Evolutionary conservation across 2,888 invertebrate species (phyloP).

Genomic region (Pseudoips prasinana): DNA sequence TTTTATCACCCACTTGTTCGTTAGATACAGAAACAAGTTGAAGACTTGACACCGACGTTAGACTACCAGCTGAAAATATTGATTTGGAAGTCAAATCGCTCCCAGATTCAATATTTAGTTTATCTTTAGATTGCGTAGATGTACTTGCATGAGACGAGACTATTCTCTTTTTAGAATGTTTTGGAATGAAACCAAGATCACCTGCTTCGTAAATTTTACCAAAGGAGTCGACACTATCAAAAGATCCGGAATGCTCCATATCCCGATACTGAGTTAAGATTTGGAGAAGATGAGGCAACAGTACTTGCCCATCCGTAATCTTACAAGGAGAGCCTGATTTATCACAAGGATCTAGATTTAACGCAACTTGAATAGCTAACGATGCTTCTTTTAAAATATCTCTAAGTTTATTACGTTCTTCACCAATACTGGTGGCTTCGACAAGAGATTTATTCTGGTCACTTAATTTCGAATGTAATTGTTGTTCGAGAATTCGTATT

Average conservation of each 20-base stretch:
- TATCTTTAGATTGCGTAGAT: no score
- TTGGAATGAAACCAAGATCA: conserved; percentile 85
- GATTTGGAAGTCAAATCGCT: no score
- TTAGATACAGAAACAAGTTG: background rate
- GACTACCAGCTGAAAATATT: no score
- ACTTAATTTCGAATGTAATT: conserved; percentile 74
- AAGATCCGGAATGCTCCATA: conserved; percentile 59
- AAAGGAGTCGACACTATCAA: conserved; percentile 72
- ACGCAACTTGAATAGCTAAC: conserved; percentile 81
- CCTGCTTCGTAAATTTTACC: conserved; percentile 83
- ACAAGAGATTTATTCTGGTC: conserved; percentile 71
- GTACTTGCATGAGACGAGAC: conserved; percentile 13
- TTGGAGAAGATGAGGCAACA: conserved; percentile 80
- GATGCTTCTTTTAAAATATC: conserved; percentile 83
- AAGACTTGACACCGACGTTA: background rate
- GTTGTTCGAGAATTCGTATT: conserved; percentile 78
- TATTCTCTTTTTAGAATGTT: conserved; percentile 50
- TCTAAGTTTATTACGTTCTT: conserved; percentile 80
- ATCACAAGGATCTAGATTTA: conserved; percentile 75
- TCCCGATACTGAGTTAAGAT: conserved; percentile 73
- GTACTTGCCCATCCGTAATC: conserved; percentile 67
- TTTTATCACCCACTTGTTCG: background rate
- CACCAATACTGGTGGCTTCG: conserved; percentile 69
- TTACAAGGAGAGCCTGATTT: conserved; percentile 54
- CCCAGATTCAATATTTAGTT: no score